Conservation (phyloP, 2,113 vertebrate species). For the Calcarius ornatus region DNA sequence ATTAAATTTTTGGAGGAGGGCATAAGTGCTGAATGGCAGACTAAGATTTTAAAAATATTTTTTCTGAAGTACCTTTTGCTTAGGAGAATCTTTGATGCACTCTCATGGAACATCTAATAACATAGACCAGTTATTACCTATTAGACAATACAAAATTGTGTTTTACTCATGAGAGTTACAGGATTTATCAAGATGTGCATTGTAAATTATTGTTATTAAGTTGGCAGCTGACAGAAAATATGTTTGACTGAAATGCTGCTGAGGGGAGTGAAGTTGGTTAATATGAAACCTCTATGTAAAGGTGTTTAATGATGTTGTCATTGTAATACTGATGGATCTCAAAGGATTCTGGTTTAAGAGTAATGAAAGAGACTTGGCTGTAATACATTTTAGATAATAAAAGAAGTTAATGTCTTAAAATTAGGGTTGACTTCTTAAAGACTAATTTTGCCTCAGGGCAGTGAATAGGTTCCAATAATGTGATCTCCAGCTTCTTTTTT, state of each 20-base stretch:
- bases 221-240: slow-evolving; percentile 11
- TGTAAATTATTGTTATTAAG: slow-evolving; percentile 11
- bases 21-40: neutral
- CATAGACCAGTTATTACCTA: neutral
- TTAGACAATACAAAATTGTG: neutral
- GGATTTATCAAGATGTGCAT: neutral
- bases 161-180: neutral
- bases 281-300: neutral
- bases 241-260: neutral
- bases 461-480: neutral
- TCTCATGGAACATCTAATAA: neutral
- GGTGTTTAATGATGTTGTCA: neutral
- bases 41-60: neutral
- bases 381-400: neutral
- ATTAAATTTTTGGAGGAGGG: neutral
- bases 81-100: neutral
- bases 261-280: neutral
- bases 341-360: neutral
- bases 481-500: neutral
- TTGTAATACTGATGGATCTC: neutral
- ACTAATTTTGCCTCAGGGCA: neutral
- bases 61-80: neutral
- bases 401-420: neutral
- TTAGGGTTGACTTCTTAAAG: neutral
- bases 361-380: neutral